These are phyloP conservation scores for Propithecus perrieri DNA, from an alignment of 2,797 vertebrate species.

Conservation along the genomic window DNA sequence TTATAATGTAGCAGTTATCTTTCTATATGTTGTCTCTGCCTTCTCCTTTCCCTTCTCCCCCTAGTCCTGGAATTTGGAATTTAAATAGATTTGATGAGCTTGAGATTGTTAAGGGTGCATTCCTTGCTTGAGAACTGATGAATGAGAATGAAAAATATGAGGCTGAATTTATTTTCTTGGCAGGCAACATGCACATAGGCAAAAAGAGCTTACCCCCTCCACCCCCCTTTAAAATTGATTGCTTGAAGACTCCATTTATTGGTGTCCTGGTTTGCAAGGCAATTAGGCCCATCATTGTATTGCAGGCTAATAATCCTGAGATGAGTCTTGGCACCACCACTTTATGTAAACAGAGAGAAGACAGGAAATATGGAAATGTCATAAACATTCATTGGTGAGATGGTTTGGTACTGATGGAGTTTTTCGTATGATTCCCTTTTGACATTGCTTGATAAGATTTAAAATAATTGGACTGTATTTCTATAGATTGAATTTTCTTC, in stretches of 20 bases:
- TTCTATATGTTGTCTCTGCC: neutral
- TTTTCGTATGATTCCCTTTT: neutral
- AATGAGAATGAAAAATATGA: conserved; percentile 56
- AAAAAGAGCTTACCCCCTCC: neutral
- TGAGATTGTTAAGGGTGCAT: conserved; percentile 42
- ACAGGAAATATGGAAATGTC: conserved; percentile 73
- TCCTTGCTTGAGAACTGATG: conserved; percentile 58
- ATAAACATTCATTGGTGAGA: conserved; percentile 78
- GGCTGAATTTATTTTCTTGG: conserved; percentile 49
- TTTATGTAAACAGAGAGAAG: conserved; percentile 76
- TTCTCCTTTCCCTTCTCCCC: neutral
- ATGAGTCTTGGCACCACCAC: conserved; percentile 67
- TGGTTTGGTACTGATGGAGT: conserved; percentile 31
- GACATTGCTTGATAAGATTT: conserved; percentile 57
- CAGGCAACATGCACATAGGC: neutral
- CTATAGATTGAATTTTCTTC: conserved; percentile 74
- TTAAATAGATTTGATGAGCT: conserved; percentile 38
- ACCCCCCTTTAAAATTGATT: neutral
- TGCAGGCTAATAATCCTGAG: conserved; percentile 72
- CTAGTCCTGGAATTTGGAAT: conserved; percentile 56
- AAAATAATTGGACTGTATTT: conserved; percentile 74
- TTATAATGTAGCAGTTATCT: conserved; percentile 20
- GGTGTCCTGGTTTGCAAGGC: conserved; percentile 74
- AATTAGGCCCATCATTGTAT: conserved; percentile 62
- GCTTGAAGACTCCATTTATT: conserved; percentile 66